A percentile compares a stretch with the other conserved stretches of the same genome.
Conservation (phyloP, 2,888 invertebrate genomes). For the Alloscopus bannaensis region DNA sequence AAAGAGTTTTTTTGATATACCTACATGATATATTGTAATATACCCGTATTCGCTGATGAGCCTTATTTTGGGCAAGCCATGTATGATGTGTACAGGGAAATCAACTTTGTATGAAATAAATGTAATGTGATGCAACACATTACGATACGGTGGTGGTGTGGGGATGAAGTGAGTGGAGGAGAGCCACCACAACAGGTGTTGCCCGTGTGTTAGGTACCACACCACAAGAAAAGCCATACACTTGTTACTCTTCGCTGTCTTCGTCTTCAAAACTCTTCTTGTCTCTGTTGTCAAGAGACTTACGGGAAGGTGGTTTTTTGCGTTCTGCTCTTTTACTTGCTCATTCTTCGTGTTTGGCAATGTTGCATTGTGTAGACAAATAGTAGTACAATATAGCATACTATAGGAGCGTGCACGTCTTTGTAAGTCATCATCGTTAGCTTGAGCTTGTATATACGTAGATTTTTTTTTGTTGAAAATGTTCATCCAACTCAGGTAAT, state of each 20-base stretch:
- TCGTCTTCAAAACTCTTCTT: not conserved
- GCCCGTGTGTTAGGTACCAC: conserved; percentile 7
- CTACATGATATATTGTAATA: too few species aligned
- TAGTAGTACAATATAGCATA: too few species aligned
- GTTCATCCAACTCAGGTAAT: too few species aligned
- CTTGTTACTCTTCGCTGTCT: not conserved
- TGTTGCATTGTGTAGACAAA: too few species aligned
- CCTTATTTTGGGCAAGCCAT: too few species aligned
- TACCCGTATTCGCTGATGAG: too few species aligned
- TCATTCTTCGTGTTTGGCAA: not conserved
- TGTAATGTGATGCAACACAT: conserved; percentile 42
- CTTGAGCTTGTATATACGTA: too few species aligned
- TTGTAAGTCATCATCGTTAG: too few species aligned
- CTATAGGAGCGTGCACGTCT: too few species aligned
- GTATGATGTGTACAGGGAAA: too few species aligned
- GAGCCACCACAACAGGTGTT: conserved; percentile 59
- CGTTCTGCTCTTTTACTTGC: not conserved
- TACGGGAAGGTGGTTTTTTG: conserved; percentile 32
- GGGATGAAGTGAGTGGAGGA: conserved; percentile 36
- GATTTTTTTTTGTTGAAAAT: too few species aligned
- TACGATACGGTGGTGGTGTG: conserved; percentile 25
- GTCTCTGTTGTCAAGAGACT: conserved; percentile 5
- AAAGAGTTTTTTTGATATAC: conserved; percentile 11
- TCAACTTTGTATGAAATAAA: conserved; percentile 9
- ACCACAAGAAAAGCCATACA: not conserved